Conservation (phyloP, 2,797 vertebrate species). For the Ciconia nigra region DNA sequence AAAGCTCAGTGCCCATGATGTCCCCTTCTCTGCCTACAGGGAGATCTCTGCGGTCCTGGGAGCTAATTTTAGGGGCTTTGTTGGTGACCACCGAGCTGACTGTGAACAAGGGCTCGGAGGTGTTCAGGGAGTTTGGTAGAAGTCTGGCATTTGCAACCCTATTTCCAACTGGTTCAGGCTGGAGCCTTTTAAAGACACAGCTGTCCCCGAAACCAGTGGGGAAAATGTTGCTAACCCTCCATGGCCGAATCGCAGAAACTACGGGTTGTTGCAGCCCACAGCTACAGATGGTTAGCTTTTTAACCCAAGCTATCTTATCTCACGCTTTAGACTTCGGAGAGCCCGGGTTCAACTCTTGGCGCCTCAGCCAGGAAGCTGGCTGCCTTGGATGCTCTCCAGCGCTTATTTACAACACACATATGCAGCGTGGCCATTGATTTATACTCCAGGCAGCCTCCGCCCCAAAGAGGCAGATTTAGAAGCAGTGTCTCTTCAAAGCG, state of each 20-base stretch:
- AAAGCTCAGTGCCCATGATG: neutral
- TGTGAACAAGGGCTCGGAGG: neutral
- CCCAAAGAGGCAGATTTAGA: slow-evolving; percentile 50
- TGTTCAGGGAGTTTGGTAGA: neutral
- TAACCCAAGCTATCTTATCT: slow-evolving; percentile 57
- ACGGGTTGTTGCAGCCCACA: neutral
- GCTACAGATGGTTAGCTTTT: slow-evolving; percentile 36
- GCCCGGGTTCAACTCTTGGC: slow-evolving; percentile 25
- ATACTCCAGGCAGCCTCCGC: neutral
- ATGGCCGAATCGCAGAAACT: neutral
- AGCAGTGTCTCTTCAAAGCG: neutral
- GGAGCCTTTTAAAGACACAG: neutral
- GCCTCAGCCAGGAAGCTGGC: slow-evolving; percentile 41
- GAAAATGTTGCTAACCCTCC: neutral
- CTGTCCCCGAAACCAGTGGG: neutral
- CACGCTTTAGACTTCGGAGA: neutral
- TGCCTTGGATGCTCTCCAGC: slow-evolving; percentile 48
- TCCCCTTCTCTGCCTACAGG: neutral
- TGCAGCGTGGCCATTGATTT: slow-evolving; percentile 32
- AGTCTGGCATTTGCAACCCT: neutral
- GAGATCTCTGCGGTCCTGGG: neutral
- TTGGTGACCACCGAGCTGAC: neutral
- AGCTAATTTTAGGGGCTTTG: neutral
- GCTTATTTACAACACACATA: slow-evolving; percentile 40
- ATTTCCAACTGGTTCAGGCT: neutral